Base-by-base conservation (phyloP, 1,140 invertebrate genomes). In the Periplaneta americana region DNA sequence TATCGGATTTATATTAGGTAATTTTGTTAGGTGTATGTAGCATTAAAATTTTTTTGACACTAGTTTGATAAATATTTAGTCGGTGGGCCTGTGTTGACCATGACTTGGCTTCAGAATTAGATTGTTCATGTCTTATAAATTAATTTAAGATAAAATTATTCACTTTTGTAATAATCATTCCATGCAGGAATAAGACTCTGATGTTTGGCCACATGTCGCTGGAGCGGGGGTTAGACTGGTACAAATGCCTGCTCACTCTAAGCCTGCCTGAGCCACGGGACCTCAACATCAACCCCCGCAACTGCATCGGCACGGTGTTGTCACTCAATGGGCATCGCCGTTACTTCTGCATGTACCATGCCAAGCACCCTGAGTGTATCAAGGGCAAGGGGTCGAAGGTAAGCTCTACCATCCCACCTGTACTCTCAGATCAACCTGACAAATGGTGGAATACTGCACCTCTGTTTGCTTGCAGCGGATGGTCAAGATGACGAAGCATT, bases 321-420 rank as follows among this genome's bases (percentile, higher is more conserved):
- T 96, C 97, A 2, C 89, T 99, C 39, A 99, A 99, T 89, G 98
- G 98, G 8, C 96, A 97, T 88, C 91, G 98, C 77, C 97, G 98
- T 89, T 99, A 99, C 89, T 99, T 99, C 89, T 99, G 97, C 87
- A 98, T 99, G 90, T 99, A 98, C 89, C 98, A 99, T 89, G 97
- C 98, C 39, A 98, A 98, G 87, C 96, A 98, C 88, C 92, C 92
- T 31, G 93, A 93, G 83, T 87, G 87, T 80, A 88, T 83, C 33
- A 88, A 88, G 85, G 88, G 87, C 74, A 90, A 88, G 82, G 84
- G 82, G 22, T 81, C 84, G 2, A 84, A 82, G 85, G 85, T 85
- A 90, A 1, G 90, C 80, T 78, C 15, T 80, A n/a, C n/a, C n/a
- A n/a, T n/a, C n/a, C n/a, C n/a, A n/a, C n/a, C n/a, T n/a, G n/a